Conservation (phyloP, 2,797 vertebrate species). For the Tenualosa thibaudeaui region DNA sequence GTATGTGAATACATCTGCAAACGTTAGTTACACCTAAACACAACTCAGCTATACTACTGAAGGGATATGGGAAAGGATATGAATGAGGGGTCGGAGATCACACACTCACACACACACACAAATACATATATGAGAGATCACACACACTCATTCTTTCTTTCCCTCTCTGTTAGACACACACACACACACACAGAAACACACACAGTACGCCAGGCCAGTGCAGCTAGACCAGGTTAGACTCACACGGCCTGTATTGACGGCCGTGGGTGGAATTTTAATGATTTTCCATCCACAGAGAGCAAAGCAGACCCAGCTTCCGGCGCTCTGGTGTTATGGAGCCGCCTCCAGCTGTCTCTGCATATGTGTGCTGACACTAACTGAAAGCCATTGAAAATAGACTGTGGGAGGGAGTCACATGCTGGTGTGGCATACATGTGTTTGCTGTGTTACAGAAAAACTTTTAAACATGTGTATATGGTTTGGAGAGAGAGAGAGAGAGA, state of each 20-base stretch:
- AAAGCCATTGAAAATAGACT: background rate
- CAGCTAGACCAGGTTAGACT: constrained; percentile 34
- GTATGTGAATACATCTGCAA: background rate
- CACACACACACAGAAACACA: constrained; percentile 24
- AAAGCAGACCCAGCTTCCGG: background rate
- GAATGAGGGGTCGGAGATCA: background rate
- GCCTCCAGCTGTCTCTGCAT: constrained; percentile 2
- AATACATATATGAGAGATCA: background rate
- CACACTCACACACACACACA: constrained; percentile 20
- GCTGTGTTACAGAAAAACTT: background rate
- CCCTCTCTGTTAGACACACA: background rate
- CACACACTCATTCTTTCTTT: background rate
- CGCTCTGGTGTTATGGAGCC: background rate
- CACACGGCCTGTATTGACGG: background rate
- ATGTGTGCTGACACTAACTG: background rate
- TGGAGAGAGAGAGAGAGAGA: background rate
- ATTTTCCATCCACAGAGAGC: background rate
- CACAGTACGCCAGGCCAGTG: constrained; percentile 34
- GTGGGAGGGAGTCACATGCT: background rate
- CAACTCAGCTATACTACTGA: background rate
- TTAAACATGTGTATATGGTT: background rate
- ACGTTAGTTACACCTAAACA: background rate
- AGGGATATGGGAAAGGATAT: background rate
- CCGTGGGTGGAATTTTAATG: constrained; percentile 1
- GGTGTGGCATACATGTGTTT: background rate